Conservation (phyloP, 2,797 vertebrate genomes). For the Prunella strophiata region DNA sequence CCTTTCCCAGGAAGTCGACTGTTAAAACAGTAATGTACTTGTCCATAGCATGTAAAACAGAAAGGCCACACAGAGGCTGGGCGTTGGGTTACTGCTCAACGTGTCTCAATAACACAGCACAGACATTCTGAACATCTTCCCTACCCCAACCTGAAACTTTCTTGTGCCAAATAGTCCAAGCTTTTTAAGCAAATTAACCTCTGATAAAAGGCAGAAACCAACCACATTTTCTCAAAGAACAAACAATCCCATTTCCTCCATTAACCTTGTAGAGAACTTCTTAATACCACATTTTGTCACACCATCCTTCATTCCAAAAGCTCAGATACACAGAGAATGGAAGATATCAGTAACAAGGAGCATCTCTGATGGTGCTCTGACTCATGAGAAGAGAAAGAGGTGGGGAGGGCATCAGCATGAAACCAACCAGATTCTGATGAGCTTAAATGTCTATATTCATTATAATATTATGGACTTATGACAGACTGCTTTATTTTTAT, state of each 20-base stretch:
- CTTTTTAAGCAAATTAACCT: not conserved
- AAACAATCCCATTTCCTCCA: not conserved
- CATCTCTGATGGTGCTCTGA: fast-evolving
- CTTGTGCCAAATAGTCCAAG: not conserved
- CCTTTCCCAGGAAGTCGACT: constrained; percentile 69
- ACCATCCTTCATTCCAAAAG: not conserved
- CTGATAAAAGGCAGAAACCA: not conserved
- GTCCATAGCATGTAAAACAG: constrained; percentile 62
- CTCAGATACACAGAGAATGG: not conserved
- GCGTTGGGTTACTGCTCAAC: not conserved
- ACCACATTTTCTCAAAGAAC: not conserved
- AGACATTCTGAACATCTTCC: constrained; percentile 32
- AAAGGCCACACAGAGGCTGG: constrained; percentile 59
- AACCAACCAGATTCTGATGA: not conserved
- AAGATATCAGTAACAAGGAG: not conserved
- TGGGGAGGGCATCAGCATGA: not conserved
- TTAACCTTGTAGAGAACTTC: not conserved
- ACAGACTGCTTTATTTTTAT: not conserved
- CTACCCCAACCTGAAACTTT: not conserved
- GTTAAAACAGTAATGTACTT: constrained; percentile 70
- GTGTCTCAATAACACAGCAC: not conserved
- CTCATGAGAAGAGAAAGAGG: not conserved
- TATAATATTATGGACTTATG: not conserved
- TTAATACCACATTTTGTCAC: not conserved
- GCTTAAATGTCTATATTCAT: not conserved